Evolutionary conservation across 2,888 invertebrate genomes (phyloP), one percentile per base, ranked within the genome.

Genomic region (Thymelicus lineola): DNA sequence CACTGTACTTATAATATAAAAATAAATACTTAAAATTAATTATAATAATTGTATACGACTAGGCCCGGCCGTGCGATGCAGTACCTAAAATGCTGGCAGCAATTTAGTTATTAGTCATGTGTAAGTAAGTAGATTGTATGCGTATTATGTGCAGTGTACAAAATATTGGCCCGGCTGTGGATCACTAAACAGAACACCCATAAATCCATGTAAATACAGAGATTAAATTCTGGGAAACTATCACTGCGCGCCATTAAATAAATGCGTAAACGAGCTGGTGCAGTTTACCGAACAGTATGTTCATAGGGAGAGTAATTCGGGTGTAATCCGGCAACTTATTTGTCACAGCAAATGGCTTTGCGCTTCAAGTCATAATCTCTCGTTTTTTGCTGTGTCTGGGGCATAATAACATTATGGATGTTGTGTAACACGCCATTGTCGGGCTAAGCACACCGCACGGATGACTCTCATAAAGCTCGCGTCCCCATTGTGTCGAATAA

Each of bases 391-490:
- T 72, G 75, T 82, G 80, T 85, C 85, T 83, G 81, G 82, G 82
- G 80, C 84, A 83, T 80, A 85, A 85, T 66, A 84, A 80, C 79
- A 82, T 84, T 79, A 85, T 82, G 83, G 77, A 76, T 89, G 87
- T 91, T 90, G 83, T 83, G 80, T 81, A 88, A 91, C 87, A 86
- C 75, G 76, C 83, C 73, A 85, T 91, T 91, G 89, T 92, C 76
- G 75, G 80, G 76, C 76, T 79, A 80, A 80, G 82, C 77, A 77
- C 75, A 79, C 77, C 77, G 81, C 83, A 81, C 82, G 81, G 76
- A 77, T 78, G 79, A 79, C 80, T 59, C 77, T 81, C 79, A 86
- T 86, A 86, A 86, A 84, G 80, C 78, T 77, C 76, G 75, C 78
- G 76, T 74, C 71, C 74, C 86, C 74, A 85, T 90, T 90, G 86